Percentiles rank a stretch among this genome's conserved stretches.
Evolutionary conservation across 2,797 vertebrate genomes (phyloP).

Genomic region (Bovichtus variegatus): DNA sequence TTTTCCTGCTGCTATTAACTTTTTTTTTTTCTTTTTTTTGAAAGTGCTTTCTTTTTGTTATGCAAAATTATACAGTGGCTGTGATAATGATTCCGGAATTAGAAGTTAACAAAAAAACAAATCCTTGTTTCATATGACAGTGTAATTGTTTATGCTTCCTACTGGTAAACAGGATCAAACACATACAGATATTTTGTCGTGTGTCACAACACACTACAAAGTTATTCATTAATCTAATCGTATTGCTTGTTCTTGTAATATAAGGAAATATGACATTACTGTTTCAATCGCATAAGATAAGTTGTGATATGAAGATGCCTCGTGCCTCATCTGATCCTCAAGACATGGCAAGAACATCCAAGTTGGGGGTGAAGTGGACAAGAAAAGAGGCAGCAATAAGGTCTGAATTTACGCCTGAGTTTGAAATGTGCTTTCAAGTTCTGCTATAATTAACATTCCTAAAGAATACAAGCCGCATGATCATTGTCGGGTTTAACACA

Average conservation of each 20-base stretch:
- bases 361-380: not conserved
- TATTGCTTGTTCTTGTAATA: not conserved
- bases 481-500: not conserved
- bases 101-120: not conserved
- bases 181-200: not conserved
- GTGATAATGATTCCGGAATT: slow-evolving; percentile 24
- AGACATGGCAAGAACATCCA: not conserved
- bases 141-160: not conserved
- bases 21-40: no score
- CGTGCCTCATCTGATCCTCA: not conserved
- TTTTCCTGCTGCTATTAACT: not conserved
- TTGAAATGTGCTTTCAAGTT: not conserved
- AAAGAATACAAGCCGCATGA: not conserved
- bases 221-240: not conserved
- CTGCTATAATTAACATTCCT: not conserved
- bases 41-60: slow-evolving; percentile 14
- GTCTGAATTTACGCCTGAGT: not conserved
- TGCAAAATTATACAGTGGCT: slow-evolving; percentile 8
- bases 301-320: not conserved
- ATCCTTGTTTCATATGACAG: not conserved
- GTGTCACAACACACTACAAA: not conserved
- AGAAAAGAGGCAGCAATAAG: no score
- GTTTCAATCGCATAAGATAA: not conserved
- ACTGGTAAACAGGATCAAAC: not conserved
- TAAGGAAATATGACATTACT: not conserved